Evolutionary conservation across 2,797 vertebrate species (phyloP).

Genomic region (Alauda arvensis): DNA sequence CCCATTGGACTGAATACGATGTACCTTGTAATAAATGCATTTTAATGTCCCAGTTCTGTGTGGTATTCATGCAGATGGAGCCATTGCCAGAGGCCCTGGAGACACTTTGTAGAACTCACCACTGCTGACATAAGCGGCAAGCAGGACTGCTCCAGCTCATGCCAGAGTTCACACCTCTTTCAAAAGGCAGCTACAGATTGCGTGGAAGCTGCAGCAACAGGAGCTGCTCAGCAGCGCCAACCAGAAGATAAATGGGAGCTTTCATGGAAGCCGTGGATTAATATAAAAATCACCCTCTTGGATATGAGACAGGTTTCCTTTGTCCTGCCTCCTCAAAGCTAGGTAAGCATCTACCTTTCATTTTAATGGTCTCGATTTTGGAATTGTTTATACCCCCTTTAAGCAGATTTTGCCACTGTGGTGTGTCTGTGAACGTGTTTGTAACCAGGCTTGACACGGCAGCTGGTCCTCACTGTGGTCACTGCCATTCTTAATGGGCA

Average conservation of each 20-base stretch:
- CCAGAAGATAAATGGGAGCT: not conserved
- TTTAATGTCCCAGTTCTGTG: not conserved
- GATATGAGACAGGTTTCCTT: not conserved
- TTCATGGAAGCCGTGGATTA: fast-evolving
- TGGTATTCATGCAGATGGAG: not conserved
- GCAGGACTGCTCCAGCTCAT: not conserved
- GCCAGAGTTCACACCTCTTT: not conserved
- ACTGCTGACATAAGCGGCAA: not conserved
- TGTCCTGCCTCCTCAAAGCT: not conserved
- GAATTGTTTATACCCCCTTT: not conserved
- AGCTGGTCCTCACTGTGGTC: not conserved
- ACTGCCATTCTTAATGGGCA: not conserved
- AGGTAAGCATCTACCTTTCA: not conserved
- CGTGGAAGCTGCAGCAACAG: not conserved
- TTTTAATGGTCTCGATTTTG: not conserved
- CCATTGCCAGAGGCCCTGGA: not conserved
- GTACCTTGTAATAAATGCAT: not conserved
- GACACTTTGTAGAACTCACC: not conserved
- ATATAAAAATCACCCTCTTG: not conserved
- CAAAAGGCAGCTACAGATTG: not conserved
- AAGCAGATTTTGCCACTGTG: not conserved
- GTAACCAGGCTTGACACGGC: not conserved
- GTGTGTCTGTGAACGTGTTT: fast-evolving
- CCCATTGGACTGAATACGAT: not conserved
- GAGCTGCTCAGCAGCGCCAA: not conserved